Evolutionary conservation across 2,797 vertebrate species (phyloP), one percentile per base, ranked within the genome.

Genomic region (Schizopygopsis malacanthus): DNA sequence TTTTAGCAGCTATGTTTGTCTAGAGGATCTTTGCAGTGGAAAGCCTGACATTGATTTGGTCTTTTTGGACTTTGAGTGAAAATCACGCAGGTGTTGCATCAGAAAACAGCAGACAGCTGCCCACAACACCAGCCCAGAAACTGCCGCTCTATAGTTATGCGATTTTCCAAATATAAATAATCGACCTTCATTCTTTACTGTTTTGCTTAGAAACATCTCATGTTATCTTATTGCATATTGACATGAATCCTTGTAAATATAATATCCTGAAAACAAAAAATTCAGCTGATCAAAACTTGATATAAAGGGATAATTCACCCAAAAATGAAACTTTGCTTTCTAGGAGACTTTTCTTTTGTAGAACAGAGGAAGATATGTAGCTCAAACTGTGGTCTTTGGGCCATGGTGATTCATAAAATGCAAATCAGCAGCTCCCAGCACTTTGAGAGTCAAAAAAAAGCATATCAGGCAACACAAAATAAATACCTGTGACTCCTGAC

Each of bases 61-160:
- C 43, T 59, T 79, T 78, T 73, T 79, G 65, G 83, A 16, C 33
- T 79, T 54, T 73, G 52, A 83, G 65, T 63, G 56, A 82, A 65
- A 43, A 25, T 43, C 79, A 65, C 80, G 63, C 77, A 63, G 71
- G 67, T 28, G 76, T 89, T 89, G 84, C 86, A 83, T 87, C 86
- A 89, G 86, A 83, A 76, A 80, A 70, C 45, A 43, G 76, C 43
- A 83, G 61, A 76, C 50, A 37, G 15, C 85, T 85, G 83, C 86
- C 86, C 79, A 76, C 47, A 65, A 56, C 59, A 61, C 25, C 67
- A 77, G 61, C 73, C 39, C 45, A 33, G 18, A 39, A 77, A 22
- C 75, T 39, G 33, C 47, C 25, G 10, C n/a, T 61, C 59, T 25
- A n/a, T 61, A 2, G 10, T 61, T 11, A n/a, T 61, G n/a, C n/a